Evolutionary conservation across 2,113 vertebrate genomes (phyloP).

Genomic region (Lampris megalopsis): DNA sequence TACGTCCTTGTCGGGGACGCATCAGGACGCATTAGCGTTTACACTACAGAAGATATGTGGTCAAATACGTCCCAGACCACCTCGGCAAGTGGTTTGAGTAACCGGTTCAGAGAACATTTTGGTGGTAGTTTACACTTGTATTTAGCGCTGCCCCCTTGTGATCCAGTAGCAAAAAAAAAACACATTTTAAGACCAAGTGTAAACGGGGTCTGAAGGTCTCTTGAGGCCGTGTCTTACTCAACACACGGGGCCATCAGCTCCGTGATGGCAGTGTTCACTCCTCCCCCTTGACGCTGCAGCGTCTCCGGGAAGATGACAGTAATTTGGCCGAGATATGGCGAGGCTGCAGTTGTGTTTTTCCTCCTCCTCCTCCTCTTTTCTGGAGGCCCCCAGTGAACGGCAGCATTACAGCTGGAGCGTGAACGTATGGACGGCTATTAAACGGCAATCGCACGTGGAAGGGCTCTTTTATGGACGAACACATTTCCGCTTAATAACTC

Average conservation of each 20-base stretch:
- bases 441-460: slow-evolving; percentile 70
- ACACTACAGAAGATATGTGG: too few species aligned
- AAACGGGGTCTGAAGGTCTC: too few species aligned
- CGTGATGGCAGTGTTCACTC: slow-evolving; percentile 44
- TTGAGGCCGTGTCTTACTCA: neutral
- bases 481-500: slow-evolving; percentile 71
- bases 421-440: slow-evolving; percentile 70
- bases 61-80: too few species aligned
- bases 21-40: too few species aligned
- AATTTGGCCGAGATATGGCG: slow-evolving; percentile 62
- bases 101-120: too few species aligned
- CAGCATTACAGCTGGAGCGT: slow-evolving; percentile 65
- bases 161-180: too few species aligned
- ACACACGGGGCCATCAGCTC: slow-evolving; percentile 37
- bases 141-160: too few species aligned
- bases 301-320: slow-evolving; percentile 57
- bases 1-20: too few species aligned
- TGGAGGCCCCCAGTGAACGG: slow-evolving; percentile 32
- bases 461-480: slow-evolving; percentile 68
- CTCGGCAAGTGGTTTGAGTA: too few species aligned
- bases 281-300: slow-evolving; percentile 35
- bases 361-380: slow-evolving; percentile 21
- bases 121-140: too few species aligned
- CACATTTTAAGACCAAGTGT: too few species aligned
- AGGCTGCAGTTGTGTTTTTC: slow-evolving; percentile 9